phyloP scores from a whole-genome alignment of 1,140 invertebrate genomes.

The Sarcophaga bullata region DNA sequence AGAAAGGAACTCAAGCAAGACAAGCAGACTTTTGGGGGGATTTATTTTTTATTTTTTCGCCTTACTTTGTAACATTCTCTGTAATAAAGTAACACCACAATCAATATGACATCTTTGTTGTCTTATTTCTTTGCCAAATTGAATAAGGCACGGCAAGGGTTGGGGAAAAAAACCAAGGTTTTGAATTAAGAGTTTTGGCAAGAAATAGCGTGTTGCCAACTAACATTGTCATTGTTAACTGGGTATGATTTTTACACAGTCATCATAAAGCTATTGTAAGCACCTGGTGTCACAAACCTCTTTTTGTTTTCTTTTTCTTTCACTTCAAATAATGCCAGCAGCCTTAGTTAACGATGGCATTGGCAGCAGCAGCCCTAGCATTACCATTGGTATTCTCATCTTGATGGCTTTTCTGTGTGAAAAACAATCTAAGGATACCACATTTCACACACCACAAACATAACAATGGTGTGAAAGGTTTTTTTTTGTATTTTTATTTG shows the following conservation, averaged over 20 bases:
- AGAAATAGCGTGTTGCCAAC: no score
- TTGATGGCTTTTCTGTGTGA: background rate
- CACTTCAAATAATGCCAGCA: background rate
- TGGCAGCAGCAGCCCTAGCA: background rate
- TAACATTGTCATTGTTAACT: constrained; percentile 8
- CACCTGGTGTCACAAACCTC: constrained; percentile 41
- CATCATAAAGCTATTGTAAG: constrained; percentile 45
- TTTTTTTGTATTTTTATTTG: background rate
- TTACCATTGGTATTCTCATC: background rate
- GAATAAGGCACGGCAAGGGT: background rate
- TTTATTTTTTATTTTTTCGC: background rate
- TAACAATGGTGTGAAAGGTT: constrained; percentile 31
- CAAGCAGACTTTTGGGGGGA: constrained; percentile 17
- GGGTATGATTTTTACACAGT: constrained; percentile 23
- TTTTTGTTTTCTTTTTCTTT: no score
- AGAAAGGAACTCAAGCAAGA: background rate
- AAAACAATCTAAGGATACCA: constrained; percentile 27
- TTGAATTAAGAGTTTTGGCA: no score
- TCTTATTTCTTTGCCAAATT: background rate
- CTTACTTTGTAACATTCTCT: background rate
- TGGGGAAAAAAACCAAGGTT: background rate
- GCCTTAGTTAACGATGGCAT: background rate
- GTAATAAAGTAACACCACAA: constrained; percentile 15
- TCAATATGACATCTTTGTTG: constrained; percentile 18
- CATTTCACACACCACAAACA: constrained; percentile 32